Evolutionary conservation across 2,888 invertebrate species (phyloP), one percentile per base, ranked within the genome.

Genomic region (Anthoptus insignis): DNA sequence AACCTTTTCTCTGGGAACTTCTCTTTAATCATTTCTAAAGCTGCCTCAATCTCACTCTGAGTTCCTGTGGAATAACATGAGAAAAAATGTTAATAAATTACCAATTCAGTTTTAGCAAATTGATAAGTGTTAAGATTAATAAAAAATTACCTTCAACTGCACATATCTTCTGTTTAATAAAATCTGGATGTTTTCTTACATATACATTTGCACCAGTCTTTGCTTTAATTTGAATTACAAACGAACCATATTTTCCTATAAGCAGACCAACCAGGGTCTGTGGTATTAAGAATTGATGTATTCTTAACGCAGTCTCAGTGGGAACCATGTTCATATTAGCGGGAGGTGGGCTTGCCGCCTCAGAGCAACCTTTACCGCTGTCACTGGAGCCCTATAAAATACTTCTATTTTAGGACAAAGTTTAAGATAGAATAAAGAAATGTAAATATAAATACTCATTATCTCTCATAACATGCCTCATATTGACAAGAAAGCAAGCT

Each of bases 1-100:
- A 96, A 98, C 75, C 95, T 95, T 78, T 96, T 96, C 73, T 95
- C 88, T 6, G 99, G 98, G 83, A 99, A 97, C 85, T 97, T 97
- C 73, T 96, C 95, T 76, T 97, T 95, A 73, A 99, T 97, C 93
- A 98, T 94, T 76, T 95, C 95, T 85, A 99, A 90, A 34, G 99
- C 98, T 72, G 95, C 94, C 74, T 97, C 96, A 73, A 99, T 97
- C 82, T 97, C 97, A 73, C 90, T 93, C 75, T 96, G 95, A 52
- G 96, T 95, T 75, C 97, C 97, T 96, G 39, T 19, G 34, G 39
- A 61, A 61, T 66, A 56, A 19, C 14, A 39, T 58, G 63, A 24
- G 4, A 50, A 13, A 71, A 3, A n/a, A 37, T 19, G 19, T 22
- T 67, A n/a, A n/a, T n/a, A n/a, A n/a, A n/a, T n/a, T n/a, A n/a